These are phyloP conservation scores for Brachionus manjavacas DNA, from an alignment of 1,140 invertebrate genomes.

Conservation along the genomic window DNA sequence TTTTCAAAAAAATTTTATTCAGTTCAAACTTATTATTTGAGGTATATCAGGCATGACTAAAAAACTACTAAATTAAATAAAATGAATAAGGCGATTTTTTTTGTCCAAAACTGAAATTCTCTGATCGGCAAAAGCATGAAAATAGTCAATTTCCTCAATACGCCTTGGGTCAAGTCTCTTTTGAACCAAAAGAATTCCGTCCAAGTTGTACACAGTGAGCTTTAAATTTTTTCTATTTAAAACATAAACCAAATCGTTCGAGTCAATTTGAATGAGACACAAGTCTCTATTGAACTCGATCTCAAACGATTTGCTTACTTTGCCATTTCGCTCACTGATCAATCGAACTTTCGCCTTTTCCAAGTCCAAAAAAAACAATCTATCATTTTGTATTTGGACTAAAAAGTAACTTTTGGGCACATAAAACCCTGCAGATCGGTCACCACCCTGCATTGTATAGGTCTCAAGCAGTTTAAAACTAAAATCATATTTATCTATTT, in stretches of 20 bases:
- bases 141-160: neutral
- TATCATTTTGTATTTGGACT: conserved; percentile 16
- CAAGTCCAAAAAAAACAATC: conserved; percentile 1
- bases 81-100: conserved; percentile 13
- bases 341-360: neutral
- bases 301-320: conserved; percentile 1
- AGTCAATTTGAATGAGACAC: neutral
- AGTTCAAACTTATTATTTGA: neutral
- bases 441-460: neutral
- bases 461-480: neutral
- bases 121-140: neutral
- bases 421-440: neutral
- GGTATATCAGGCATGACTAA: neutral
- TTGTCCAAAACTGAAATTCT: neutral
- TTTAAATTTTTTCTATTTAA: neutral
- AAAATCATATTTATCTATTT: neutral
- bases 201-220: neutral
- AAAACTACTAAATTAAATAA: neutral
- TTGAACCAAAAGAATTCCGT: neutral
- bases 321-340: neutral
- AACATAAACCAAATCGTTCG: conserved; percentile 14
- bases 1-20: neutral
- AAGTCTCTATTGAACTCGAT: neutral
- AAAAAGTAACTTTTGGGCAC: neutral
- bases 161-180: neutral